Evolutionary conservation across 1,140 invertebrate genomes (phyloP).

Genomic region (Drosophila sproati): DNA sequence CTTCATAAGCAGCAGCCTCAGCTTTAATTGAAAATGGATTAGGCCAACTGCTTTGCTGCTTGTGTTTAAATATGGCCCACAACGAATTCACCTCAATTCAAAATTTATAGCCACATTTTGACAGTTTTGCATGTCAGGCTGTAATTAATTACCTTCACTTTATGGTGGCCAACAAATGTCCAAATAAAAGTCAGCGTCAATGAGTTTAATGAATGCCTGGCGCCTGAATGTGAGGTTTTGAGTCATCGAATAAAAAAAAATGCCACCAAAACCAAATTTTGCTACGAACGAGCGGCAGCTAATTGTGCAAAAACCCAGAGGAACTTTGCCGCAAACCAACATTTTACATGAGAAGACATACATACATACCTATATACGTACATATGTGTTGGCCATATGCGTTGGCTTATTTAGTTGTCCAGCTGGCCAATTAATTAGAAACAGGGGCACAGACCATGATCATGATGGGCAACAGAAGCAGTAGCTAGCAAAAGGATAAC

Average conservation of each 20-base stretch:
- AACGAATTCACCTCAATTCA: constrained; percentile 33
- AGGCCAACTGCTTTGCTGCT: constrained; percentile 1
- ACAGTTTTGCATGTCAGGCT: constrained; percentile 70
- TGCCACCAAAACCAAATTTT: constrained; percentile 38
- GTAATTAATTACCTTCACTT: constrained; percentile 69
- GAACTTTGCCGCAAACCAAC: constrained; percentile 19
- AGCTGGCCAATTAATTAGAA: constrained; percentile 78
- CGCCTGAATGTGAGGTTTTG: constrained; percentile 43
- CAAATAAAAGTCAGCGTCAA: constrained; percentile 68
- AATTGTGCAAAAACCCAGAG: constrained; percentile 66
- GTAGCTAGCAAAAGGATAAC: constrained; percentile 50
- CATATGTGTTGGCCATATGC: constrained; percentile 50
- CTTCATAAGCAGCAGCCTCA: constrained; percentile 37
- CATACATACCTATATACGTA: not conserved
- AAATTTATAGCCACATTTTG: constrained; percentile 59
- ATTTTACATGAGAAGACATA: not conserved
- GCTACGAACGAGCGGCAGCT: constrained; percentile 46
- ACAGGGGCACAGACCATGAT: constrained; percentile 36
- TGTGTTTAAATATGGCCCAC: constrained; percentile 19
- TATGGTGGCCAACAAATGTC: constrained; percentile 62
- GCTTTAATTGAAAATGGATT: constrained; percentile 52
- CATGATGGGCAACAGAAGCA: constrained; percentile 46
- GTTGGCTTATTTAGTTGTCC: constrained; percentile 50
- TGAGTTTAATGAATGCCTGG: constrained; percentile 56
- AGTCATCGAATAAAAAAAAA: constrained; percentile 33